phyloP scores from a whole-genome alignment of 1,140 invertebrate genomes.

The Caenorhabditis latens region DNA sequence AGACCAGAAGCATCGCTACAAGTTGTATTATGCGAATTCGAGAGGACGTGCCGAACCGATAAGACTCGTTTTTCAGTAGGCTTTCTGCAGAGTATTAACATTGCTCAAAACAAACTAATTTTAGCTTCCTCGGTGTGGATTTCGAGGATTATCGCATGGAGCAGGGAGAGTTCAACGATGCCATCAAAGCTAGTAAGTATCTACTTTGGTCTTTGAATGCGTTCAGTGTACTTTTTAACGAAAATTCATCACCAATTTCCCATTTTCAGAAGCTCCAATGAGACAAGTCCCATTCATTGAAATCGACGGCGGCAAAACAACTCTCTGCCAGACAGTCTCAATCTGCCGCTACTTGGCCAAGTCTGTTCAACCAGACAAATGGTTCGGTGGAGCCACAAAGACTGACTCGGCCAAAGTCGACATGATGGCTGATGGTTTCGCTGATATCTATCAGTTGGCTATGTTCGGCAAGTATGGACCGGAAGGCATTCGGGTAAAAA shows the following conservation, averaged over 20 bases:
- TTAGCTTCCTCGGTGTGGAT: conserved; percentile 17
- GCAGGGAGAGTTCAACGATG: conserved; percentile 21
- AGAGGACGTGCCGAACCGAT: conserved; percentile 64
- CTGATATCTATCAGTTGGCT: conserved; percentile 23
- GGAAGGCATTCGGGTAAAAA: not conserved
- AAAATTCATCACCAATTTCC: not conserved
- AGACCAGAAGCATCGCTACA: conserved; percentile 57
- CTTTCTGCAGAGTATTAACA: not conserved
- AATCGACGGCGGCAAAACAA: conserved; percentile 56
- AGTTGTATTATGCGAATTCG: conserved; percentile 16
- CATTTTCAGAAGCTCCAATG: conserved; percentile 55
- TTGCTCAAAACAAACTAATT: not conserved
- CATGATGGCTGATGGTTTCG: conserved; percentile 57
- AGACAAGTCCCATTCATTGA: conserved; percentile 54
- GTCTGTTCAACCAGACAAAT: conserved; percentile 55
- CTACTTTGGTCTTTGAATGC: not conserved
- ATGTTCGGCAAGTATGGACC: conserved; percentile 12
- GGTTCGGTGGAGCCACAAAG: conserved; percentile 54
- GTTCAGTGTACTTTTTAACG: not conserved
- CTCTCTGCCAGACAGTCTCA: conserved; percentile 51
- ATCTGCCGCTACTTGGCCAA: conserved; percentile 61
- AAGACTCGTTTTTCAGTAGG: conserved; percentile 54
- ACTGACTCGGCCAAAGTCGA: conserved; percentile 44
- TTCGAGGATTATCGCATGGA: conserved; percentile 55
- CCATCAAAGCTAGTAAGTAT: not conserved